Conservation (phyloP, 2,888 invertebrate genomes). For the Brassicogethes aeneus region DNA sequence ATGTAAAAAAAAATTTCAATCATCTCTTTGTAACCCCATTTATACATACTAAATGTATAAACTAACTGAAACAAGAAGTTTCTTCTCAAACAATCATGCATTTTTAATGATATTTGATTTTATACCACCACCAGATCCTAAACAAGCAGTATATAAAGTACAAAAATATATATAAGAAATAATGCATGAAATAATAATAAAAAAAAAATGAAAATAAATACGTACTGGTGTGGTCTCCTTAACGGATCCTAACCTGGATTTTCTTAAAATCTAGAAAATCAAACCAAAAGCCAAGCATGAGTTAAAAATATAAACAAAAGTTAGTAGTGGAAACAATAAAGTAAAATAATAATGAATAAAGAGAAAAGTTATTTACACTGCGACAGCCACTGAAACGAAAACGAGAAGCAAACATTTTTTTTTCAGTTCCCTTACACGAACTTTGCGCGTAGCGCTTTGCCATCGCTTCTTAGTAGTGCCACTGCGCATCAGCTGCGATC, state of each 20-base stretch:
- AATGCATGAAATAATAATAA: constrained; percentile 20
- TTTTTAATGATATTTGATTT: no score
- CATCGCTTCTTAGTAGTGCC: constrained; percentile 48
- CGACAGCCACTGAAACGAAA: no score
- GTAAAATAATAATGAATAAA: constrained; percentile 19
- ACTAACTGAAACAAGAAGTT: no score
- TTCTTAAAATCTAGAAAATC: constrained; percentile 23
- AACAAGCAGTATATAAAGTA: no score
- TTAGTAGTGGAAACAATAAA: constrained; percentile 32
- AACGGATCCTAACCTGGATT: constrained; percentile 1
- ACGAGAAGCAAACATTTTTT: no score
- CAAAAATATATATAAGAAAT: constrained; percentile 12
- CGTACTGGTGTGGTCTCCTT: constrained; percentile 64
- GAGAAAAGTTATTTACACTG: constrained; percentile 8
- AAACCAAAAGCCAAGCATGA: constrained; percentile 38
- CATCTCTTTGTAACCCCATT: no score
- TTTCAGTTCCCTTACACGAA: constrained; percentile 58
- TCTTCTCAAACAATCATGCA: no score
- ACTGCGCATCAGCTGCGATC: constrained; percentile 41
- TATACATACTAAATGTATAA: no score
- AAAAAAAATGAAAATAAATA: constrained; percentile 40
- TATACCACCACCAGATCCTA: no score
- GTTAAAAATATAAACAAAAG: constrained; percentile 51
- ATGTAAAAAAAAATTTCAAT: no score
- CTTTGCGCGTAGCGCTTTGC: constrained; percentile 64